These are phyloP conservation scores for Laupala kohalensis DNA, from an alignment of 1,140 invertebrate species.

Conservation along the genomic window DNA sequence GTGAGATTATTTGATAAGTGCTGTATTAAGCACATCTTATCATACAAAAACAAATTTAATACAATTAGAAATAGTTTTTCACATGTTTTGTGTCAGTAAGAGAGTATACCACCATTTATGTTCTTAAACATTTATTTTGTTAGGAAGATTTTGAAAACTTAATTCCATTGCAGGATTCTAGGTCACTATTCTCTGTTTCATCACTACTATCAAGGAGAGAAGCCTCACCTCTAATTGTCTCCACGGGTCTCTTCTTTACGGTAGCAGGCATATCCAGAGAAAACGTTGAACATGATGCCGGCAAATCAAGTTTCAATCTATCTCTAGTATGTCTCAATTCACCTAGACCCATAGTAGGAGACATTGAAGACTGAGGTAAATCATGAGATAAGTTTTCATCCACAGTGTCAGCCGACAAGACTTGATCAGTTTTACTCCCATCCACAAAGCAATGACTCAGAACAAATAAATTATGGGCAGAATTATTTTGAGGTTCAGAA, in stretches of 20 bases:
- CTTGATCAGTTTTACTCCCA: background rate
- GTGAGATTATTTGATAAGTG: too few relatives aligned
- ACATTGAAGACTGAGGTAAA: background rate
- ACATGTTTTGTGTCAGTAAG: too few relatives aligned
- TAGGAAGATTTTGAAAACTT: background rate
- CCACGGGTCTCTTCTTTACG: background rate
- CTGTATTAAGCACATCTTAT: too few relatives aligned
- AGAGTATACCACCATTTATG: too few relatives aligned
- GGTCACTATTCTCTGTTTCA: constrained; percentile 14
- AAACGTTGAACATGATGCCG: constrained; percentile 15
- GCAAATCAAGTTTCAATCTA: constrained; percentile 53
- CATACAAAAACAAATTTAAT: too few relatives aligned
- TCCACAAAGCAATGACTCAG: background rate
- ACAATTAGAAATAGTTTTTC: too few relatives aligned
- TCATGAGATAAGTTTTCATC: background rate
- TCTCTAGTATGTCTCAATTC: constrained; percentile 57
- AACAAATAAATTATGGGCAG: background rate
- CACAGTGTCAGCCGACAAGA: background rate
- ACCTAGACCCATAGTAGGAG: constrained; percentile 34
- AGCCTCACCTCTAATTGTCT: constrained; percentile 13
- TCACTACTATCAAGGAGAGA: constrained; percentile 15
- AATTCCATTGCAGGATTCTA: constrained; percentile 11
- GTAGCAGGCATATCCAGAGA: background rate
- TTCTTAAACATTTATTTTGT: too few relatives aligned
- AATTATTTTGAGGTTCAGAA: background rate